These are phyloP conservation scores for Corapipo altera DNA, from an alignment of 2,113 vertebrate species.

Conservation along the genomic window DNA sequence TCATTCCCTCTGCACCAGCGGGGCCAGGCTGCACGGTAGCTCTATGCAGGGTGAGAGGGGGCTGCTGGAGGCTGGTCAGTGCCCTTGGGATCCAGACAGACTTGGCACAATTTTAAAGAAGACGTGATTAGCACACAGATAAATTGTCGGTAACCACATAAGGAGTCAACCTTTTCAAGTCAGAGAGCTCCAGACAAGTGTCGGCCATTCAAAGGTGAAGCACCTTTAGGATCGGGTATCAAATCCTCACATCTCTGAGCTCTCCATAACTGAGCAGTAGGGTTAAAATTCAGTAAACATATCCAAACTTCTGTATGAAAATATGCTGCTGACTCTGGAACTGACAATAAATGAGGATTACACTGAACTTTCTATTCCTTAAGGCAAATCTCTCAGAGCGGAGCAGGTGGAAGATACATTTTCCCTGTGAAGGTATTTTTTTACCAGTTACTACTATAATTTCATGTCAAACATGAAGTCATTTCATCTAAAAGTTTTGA, in stretches of 20 bases:
- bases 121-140: too few relatives aligned
- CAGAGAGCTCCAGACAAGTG: not conserved
- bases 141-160: too few relatives aligned
- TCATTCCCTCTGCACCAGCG: not conserved
- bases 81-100: not conserved
- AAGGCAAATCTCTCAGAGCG: not conserved
- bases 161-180: accelerated
- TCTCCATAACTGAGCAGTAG: not conserved
- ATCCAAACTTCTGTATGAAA: not conserved
- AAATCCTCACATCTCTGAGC: not conserved
- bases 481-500: not conserved
- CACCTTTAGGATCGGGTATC: not conserved
- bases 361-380: not conserved
- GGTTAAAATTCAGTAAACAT: not conserved
- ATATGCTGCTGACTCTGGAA: not conserved
- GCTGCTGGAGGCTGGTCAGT: not conserved
- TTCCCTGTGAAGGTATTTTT: not conserved
- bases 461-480: not conserved
- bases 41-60: accelerated
- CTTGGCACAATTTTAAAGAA: not conserved
- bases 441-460: not conserved
- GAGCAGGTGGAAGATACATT: accelerated
- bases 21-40: accelerated
- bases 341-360: not conserved
- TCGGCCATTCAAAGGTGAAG: not conserved